Base-by-base conservation (phyloP, 2,888 invertebrate genomes). In the Hanleya hanleyi region DNA sequence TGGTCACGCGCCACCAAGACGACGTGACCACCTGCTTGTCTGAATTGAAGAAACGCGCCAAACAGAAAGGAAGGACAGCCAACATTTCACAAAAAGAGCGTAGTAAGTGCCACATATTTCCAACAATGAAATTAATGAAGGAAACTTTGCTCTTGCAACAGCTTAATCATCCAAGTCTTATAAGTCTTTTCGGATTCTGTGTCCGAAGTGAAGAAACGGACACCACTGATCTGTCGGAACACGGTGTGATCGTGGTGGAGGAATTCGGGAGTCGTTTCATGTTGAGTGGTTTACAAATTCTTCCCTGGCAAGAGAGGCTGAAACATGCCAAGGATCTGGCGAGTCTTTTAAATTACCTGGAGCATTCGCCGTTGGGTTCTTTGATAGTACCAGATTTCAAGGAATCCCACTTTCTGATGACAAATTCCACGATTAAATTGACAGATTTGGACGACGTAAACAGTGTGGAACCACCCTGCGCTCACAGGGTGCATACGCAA, bases 91-190 rank as follows among this genome's bases (percentile, higher is more conserved):
- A 64, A 37, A 15, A 15, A 29, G 64, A 35, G 2, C 35, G 37
- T 15, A 22, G 33, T 1, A 72, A 79, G 36, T 89, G 89, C 68
- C 87, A 83, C 72, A 80, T 83, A 0, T 80, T 83, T 29, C 83
- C 89, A 6, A 88, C 86, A 18, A 86, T 86, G 83, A 87, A 86
- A 71, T 77, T 89, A 26, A 88, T 89, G 89, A 88, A 89, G 76
- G 89, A 89, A 72, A 87, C 88, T 51, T 74, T 89, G 29, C 66
- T 89, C 26, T 75, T 86, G 49, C 80, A 86, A 71, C 87, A 89
- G 77, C 75, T 89, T 3, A 70, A 80, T 47, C 88, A 88, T 71
- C 84, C 81, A n/a, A 86, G 86, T 51, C 81, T 88, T 18, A 81
- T 85, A 18, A 76, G 71, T 62, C 77, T 89, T 67, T 78, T 88